Evolutionary conservation across 2,797 vertebrate genomes (phyloP), one percentile per base, ranked within the genome.

Genomic region (Eupleurogrammus muticus): DNA sequence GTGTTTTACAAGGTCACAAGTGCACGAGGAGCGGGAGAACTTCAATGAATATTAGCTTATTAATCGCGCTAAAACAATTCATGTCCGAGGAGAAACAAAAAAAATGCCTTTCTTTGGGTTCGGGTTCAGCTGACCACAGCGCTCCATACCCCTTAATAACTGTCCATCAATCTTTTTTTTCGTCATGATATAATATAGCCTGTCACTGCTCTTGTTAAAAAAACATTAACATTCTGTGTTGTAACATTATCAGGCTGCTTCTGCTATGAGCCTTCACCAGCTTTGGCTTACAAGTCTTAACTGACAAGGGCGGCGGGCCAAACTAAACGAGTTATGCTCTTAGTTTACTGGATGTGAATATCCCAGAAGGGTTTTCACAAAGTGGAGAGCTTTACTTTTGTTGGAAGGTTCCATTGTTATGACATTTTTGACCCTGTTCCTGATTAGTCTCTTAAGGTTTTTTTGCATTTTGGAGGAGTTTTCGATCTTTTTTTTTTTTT

Each of bases 381-480:
- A 87, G 83, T 77, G 74, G 73, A 87, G 76, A 35, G 81, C 76
- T 88, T 88, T 85, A 89, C 86, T 92, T 91, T 81, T 80, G 84
- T 89, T 92, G 90, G 86, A 92, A 56, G 67, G 51, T 19, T 80
- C 70, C 53, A 64, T 83, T 93, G 92, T 90, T 92, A 81, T 90
- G 86, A 90, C 87, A 85, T 90, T 78, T 77, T 85, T 87, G 76
- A 87, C 81, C 86, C 80, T 78, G 66, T 89, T 87, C 77, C 81
- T 91, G 87, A 89, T 91, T 91, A 84, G 85, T 85, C 88, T 88
- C 83, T 60, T 49, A 86, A 82, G 87, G 81, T 75, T 89, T 59
- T 89, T 59, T 85, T 79, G 59, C 78, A 74, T 84, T 87, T 80
- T 80, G 51, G 78, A 82, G 23, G 64, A 55, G 51, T 75, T 77